Evolutionary conservation across 2,113 vertebrate genomes (phyloP).

Genomic region (Calonectris borealis): DNA sequence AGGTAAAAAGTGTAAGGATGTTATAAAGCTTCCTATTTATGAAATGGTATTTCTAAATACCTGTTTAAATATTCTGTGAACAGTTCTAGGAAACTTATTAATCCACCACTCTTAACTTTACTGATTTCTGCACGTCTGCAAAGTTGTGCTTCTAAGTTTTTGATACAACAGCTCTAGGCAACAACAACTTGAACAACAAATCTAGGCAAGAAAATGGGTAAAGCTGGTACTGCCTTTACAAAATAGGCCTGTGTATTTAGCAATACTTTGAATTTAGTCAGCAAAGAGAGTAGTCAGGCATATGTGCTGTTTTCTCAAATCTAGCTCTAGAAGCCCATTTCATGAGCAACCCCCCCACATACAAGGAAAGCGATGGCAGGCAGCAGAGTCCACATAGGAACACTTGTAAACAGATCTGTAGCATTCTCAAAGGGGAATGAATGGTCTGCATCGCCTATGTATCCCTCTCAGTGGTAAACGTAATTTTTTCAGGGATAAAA

Average conservation of each 20-base stretch:
- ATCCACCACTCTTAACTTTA: neutral
- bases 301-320: neutral
- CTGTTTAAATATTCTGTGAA: neutral
- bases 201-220: neutral
- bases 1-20: neutral
- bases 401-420: neutral
- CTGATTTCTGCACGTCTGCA: neutral
- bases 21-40: neutral
- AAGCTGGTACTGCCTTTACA: neutral
- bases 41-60: neutral
- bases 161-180: neutral
- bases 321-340: neutral
- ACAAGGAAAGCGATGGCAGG: neutral
- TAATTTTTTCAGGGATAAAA: neutral
- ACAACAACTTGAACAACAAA: neutral
- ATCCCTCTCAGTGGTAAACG: neutral
- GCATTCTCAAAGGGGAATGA: neutral
- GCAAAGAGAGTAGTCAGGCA: neutral
- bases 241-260: neutral
- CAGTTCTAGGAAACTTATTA: neutral
- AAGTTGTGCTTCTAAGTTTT: neutral
- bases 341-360: neutral
- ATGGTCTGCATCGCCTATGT: rapidly evolving
- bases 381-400: neutral
- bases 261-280: neutral